These are phyloP conservation scores for Chloroceryle amazona DNA, from an alignment of 2,797 vertebrate species.

Conservation along the genomic window DNA sequence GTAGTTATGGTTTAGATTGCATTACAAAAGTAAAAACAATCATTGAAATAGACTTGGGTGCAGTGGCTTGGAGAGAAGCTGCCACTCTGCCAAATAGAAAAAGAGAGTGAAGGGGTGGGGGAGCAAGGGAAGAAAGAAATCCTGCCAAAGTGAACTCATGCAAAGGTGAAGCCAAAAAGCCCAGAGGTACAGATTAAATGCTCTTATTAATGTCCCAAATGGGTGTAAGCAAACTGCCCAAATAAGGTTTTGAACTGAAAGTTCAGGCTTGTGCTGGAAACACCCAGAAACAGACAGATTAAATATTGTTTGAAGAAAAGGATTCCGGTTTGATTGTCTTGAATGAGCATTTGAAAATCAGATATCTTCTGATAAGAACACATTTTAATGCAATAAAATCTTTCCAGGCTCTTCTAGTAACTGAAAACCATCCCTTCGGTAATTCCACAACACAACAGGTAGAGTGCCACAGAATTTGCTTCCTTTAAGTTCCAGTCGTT, in stretches of 20 bases:
- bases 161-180: constrained; percentile 60
- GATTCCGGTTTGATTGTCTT: neutral
- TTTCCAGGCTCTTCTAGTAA: neutral
- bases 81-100: constrained; percentile 14
- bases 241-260: constrained; percentile 52
- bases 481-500: neutral
- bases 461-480: neutral
- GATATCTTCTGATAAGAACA: neutral
- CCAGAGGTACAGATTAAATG: constrained; percentile 25
- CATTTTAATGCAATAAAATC: neutral
- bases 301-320: neutral
- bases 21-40: constrained; percentile 58
- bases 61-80: constrained; percentile 26
- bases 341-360: neutral
- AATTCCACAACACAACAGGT: neutral
- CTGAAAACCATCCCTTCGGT: neutral
- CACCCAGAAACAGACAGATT: neutral
- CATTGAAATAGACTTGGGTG: constrained; percentile 14
- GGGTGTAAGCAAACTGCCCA: constrained; percentile 11
- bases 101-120: neutral
- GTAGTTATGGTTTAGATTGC: constrained; percentile 52
- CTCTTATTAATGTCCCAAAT: neutral
- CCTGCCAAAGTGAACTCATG: constrained; percentile 46
- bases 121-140: constrained; percentile 5
- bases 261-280: constrained; percentile 15